phyloP scores from a whole-genome alignment of 2,113 vertebrate species.

The Phaetusa simplex region DNA sequence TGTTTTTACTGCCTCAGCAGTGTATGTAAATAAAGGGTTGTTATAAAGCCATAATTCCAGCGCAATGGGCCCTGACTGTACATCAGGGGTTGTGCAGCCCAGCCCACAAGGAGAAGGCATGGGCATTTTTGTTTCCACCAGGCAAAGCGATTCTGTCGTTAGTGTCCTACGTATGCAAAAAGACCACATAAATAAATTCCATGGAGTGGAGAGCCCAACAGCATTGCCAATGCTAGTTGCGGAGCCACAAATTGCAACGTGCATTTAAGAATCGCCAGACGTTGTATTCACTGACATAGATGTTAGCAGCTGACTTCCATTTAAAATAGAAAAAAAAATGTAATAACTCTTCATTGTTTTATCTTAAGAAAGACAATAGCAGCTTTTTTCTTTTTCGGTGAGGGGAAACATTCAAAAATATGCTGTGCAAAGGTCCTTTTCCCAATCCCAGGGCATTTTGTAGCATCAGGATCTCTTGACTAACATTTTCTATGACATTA shows the following conservation, averaged over 20 bases:
- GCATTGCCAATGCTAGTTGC: slow-evolving; percentile 36
- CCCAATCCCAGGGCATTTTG: neutral
- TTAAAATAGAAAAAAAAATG: neutral
- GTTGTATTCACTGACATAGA: slow-evolving; percentile 17
- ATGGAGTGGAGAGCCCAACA: neutral
- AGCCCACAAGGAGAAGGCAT: slow-evolving; percentile 47
- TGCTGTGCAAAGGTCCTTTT: neutral
- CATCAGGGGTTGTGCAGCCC: slow-evolving; percentile 49
- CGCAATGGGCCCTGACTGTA: slow-evolving; percentile 66
- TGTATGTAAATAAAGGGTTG: slow-evolving; percentile 79
- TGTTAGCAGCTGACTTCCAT: neutral
- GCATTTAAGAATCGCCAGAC: slow-evolving; percentile 23
- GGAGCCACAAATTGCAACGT: slow-evolving; percentile 44
- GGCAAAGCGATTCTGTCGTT: slow-evolving; percentile 44
- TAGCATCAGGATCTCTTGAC: neutral
- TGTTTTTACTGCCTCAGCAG: slow-evolving; percentile 78
- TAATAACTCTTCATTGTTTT: neutral
- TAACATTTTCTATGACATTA: neutral
- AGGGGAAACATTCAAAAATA: neutral
- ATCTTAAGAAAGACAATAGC: neutral
- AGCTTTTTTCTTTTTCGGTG: neutral
- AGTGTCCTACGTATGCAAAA: slow-evolving; percentile 24
- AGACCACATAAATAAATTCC: slow-evolving; percentile 61
- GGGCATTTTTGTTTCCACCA: slow-evolving; percentile 40
- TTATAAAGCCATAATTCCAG: slow-evolving; percentile 75